Evolutionary conservation across 2,113 vertebrate genomes (phyloP), one percentile per base, ranked within the genome.

Genomic region (Prunella himalayana): DNA sequence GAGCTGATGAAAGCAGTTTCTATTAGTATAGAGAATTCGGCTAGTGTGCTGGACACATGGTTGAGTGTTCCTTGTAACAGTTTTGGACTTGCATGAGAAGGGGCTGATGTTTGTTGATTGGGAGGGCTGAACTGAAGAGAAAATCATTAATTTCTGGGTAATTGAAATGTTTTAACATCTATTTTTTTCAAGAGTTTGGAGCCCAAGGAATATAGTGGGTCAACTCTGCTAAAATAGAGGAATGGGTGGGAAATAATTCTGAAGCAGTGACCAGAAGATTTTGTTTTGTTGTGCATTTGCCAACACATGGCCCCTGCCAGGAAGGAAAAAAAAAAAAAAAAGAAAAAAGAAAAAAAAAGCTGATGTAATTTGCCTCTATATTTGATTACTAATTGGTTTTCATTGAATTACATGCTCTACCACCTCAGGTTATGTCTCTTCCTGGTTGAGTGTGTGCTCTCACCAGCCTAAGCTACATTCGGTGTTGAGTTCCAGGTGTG

Each of bases 291-390:
- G n/a, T 33, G 15, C 25, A 56, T 84, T 89, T 89, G 35, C 33
- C 37, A 64, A n/a, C 8, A 44, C 17, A 37, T 9, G 25, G 5
- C 0, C 8, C 14, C 8, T 4, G 1, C 6, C 28, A 42, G 20
- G 1, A 31, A 59, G 53, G 68, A 44, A 65, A 14, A 5, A 19
- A 37, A 18, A 11, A 50, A 23, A 47, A 72, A 20, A 17, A n/a
- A 14, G 10, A 15, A n/a, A 11, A 2, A 39, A 16, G n/a, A n/a
- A n/a, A 10, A 27, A 13, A 28, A 21, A 44, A 15, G 2, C 16
- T 33, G 44, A 59, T 7, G 1, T 25, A 30, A 60, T 81, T 84
- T 60, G 13, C 20, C n/a, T 69, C 33, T 60, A 30, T 27, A 49
- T 61, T 75, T 82, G 19, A 44, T 85, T 82, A 31, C 28, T 82